These are phyloP conservation scores for Conistra vaccinii DNA, from an alignment of 2,888 invertebrate species.

Conservation along the genomic window DNA sequence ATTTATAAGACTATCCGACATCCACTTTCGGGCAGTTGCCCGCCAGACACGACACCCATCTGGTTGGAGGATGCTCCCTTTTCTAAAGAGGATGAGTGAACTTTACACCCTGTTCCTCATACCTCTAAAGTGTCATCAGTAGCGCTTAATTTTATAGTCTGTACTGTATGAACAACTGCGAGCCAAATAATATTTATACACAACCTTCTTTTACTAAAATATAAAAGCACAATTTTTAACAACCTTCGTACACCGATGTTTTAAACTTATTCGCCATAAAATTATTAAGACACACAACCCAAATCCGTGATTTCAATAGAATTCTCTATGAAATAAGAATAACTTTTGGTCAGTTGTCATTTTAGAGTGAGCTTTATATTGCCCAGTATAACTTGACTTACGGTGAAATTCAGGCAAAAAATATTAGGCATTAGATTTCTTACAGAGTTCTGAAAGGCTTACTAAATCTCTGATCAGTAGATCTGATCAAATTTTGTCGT, in stretches of 20 bases:
- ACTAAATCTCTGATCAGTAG: not conserved
- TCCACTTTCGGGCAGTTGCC: too few relatives aligned
- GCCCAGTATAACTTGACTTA: conserved; percentile 41
- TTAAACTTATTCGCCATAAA: not conserved
- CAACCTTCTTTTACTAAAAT: conserved; percentile 26
- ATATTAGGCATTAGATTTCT: not conserved
- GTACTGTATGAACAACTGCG: not conserved
- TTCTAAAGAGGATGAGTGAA: too few relatives aligned
- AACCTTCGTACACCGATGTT: conserved; percentile 14
- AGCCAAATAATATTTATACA: conserved; percentile 21
- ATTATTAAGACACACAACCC: conserved; percentile 17
- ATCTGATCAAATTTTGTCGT: not conserved
- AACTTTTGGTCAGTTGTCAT: conserved; percentile 44
- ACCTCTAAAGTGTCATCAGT: too few relatives aligned
- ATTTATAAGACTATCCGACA: too few relatives aligned
- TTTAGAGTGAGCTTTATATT: conserved; percentile 2
- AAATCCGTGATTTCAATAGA: conserved; percentile 14
- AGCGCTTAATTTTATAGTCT: not conserved
- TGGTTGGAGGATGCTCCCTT: too few relatives aligned
- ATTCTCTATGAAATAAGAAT: conserved; percentile 28
- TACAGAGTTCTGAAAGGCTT: not conserved
- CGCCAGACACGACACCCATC: too few relatives aligned
- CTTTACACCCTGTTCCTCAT: too few relatives aligned
- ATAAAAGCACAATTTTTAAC: conserved; percentile 29
- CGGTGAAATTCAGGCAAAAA: not conserved